These are phyloP conservation scores for Tinamus major DNA, from an alignment of 2,797 vertebrate genomes.

Conservation along the genomic window DNA sequence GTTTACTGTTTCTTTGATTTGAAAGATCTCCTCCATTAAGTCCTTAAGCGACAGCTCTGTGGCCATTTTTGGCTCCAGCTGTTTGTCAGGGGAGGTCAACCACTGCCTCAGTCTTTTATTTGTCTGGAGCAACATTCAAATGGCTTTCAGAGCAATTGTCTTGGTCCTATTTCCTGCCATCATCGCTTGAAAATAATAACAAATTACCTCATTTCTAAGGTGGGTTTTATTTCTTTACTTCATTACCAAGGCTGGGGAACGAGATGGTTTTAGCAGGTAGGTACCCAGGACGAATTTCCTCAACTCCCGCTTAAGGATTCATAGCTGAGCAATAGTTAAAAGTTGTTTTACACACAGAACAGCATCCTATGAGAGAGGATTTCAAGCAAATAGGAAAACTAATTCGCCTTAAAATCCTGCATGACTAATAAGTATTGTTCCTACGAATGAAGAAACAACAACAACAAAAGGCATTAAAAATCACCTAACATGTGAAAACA, in stretches of 20 bases:
- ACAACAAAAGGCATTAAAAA: neutral
- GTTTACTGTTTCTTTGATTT: slow-evolving; percentile 76
- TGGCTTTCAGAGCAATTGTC: slow-evolving; percentile 70
- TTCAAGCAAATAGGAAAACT: neutral
- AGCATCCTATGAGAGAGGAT: neutral
- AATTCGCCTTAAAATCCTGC: neutral
- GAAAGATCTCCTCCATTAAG: slow-evolving; percentile 76
- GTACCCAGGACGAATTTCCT: slow-evolving; percentile 16
- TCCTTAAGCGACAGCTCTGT: slow-evolving; percentile 63
- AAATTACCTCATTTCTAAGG: slow-evolving; percentile 57
- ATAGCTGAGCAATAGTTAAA: neutral
- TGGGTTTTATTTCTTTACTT: slow-evolving; percentile 46
- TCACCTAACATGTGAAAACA: neutral
- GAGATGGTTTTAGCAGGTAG: neutral
- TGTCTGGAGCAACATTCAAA: slow-evolving; percentile 74
- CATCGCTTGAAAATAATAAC: slow-evolving; percentile 53
- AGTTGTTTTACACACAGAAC: neutral
- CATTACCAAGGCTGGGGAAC: slow-evolving; percentile 38
- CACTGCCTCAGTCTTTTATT: slow-evolving; percentile 70
- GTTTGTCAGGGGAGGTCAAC: slow-evolving; percentile 72
- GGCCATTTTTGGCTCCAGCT: slow-evolving; percentile 69
- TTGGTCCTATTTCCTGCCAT: slow-evolving; percentile 57
- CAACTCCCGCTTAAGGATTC: neutral
- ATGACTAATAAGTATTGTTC: neutral
- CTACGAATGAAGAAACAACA: neutral